Percentiles rank a stretch among this genome's conserved stretches.
Evolutionary conservation across 2,797 vertebrate species (phyloP).

Genomic region (Distichodus sexfasciatus): DNA sequence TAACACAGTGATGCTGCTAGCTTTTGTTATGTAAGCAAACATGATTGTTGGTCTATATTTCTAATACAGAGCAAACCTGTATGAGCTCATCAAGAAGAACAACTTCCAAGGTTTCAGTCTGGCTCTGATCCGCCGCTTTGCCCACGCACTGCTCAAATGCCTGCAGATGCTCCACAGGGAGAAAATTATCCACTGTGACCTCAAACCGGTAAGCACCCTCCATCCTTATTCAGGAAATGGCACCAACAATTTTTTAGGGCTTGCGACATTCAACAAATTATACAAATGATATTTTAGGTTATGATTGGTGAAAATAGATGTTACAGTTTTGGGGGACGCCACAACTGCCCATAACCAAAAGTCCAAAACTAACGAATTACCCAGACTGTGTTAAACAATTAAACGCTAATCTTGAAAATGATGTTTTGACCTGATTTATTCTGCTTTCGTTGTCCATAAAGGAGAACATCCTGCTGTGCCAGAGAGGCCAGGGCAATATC

Average conservation of each 20-base stretch:
- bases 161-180: conserved; percentile 90
- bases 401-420: background rate
- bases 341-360: no score
- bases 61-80: conserved; percentile 84
- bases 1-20: no score
- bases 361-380: no score
- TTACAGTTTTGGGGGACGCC: no score
- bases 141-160: conserved; percentile 86
- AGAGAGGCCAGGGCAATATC: conserved; percentile 86
- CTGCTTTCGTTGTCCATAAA: no score
- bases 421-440: conserved; percentile 17
- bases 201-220: conserved; percentile 81
- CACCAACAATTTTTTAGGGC: background rate
- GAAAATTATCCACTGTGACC: conserved; percentile 94
- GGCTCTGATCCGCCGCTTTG: conserved; percentile 84
- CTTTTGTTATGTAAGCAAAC: no score
- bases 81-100: conserved; percentile 93
- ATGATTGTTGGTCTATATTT: conserved; percentile 9
- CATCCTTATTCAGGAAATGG: background rate
- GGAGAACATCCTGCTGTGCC: conserved; percentile 92
- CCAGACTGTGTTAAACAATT: no score
- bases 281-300: no score
- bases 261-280: no score
- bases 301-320: background rate
- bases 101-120: conserved; percentile 93